phyloP scores from a whole-genome alignment of 2,888 invertebrate species.

The Lumbricus terrestris region DNA sequence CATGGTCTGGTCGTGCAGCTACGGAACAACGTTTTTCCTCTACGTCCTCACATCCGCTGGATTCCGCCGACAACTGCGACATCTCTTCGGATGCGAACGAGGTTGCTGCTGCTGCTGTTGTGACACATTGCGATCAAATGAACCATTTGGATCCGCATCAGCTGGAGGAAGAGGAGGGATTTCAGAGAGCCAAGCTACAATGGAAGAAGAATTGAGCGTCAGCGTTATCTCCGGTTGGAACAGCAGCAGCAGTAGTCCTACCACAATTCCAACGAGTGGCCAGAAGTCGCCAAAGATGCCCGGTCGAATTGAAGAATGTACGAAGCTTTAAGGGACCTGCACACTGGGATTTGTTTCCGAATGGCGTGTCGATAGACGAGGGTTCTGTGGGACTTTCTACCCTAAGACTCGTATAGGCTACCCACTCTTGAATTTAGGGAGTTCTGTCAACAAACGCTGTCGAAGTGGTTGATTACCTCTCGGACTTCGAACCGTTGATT shows the following conservation, averaged over 20 bases:
- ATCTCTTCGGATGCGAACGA: neutral
- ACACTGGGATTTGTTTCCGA: too few species aligned
- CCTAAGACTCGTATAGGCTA: too few species aligned
- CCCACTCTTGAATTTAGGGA: too few species aligned
- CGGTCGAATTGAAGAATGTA: neutral
- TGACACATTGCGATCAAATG: too few species aligned
- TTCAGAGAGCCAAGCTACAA: neutral
- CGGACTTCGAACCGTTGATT: too few species aligned
- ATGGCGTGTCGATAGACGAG: too few species aligned
- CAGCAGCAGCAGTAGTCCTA: neutral
- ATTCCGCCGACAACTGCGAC: constrained; percentile 29
- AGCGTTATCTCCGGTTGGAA: neutral
- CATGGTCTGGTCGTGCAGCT: constrained; percentile 15
- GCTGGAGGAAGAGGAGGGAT: neutral
- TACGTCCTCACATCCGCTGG: constrained; percentile 33
- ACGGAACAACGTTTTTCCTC: constrained; percentile 36
- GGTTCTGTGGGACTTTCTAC: too few species aligned
- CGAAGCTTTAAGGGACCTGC: neutral
- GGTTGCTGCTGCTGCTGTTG: too few species aligned
- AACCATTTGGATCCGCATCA: neutral
- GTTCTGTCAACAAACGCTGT: too few species aligned
- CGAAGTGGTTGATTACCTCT: too few species aligned
- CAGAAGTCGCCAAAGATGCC: neutral
- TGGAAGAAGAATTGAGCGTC: neutral
- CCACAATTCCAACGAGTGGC: neutral